Evolutionary conservation across 2,888 invertebrate genomes (phyloP), one percentile per base, ranked within the genome.

Genomic region (Amorpha juglandis): DNA sequence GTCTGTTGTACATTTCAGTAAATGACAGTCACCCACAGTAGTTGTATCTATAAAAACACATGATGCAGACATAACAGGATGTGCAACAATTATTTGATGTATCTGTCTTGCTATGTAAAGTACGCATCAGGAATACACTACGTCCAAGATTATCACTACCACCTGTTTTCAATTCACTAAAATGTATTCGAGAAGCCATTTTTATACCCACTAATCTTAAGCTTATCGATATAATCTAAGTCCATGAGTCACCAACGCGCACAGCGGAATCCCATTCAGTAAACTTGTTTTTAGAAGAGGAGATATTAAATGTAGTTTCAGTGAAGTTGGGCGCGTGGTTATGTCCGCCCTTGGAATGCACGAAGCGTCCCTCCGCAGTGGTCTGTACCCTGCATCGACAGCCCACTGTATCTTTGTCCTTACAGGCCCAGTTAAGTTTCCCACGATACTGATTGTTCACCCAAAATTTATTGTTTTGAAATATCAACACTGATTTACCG

Each of bases 341-440:
- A 69, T 93, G 93, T 0, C 73, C 74, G 6, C 92, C 91, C 66
- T 91, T 91, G 66, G 91, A 74, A 50, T 89, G 85, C 42, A 93
- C 82, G 73, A 93, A 91, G 47, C 85, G 84, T 3, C 93, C 93
- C 27, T 91, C 88, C 73, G 89, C 73, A n/a, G 91, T 90, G n/a
- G 93, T 93, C 77, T 93, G 93, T 16, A 93, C 92, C 69, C 93
- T 82, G 71, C 93, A 93, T 27, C 92, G 76, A 69, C 93, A 93
- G 19, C 90, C 89, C 66, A 75, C 86, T 9, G 84, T 79, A 70
- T 93, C 92, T 77, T 93, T 93, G 73, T 93, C 92, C 16, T 91
- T 86, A 69, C 93, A 93, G 16, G 93, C 93, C 93, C 93, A 93
- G 76, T 93, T 93, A 71, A 93, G 70, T 73, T 92, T 93, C 67